Conservation (phyloP, 2,888 invertebrate genomes). For the Limnephilus lunatus region DNA sequence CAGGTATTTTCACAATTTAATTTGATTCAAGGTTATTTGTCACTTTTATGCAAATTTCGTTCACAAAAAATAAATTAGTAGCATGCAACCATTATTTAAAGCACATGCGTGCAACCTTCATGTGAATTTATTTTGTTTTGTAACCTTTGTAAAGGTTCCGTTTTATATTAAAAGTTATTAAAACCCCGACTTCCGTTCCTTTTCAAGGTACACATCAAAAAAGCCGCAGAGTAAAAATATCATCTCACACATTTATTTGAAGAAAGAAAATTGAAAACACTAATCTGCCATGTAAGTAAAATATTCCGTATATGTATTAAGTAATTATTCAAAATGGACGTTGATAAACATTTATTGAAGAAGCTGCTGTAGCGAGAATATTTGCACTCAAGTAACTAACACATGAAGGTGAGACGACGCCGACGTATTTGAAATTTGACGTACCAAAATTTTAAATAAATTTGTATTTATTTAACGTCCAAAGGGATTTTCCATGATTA, state of each 20-base stretch:
- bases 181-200: not conserved
- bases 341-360: too few relatives aligned
- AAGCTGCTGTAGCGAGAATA: too few relatives aligned
- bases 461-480: too few relatives aligned
- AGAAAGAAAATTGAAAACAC: too few relatives aligned
- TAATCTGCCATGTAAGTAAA: too few relatives aligned
- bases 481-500: too few relatives aligned
- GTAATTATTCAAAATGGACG: too few relatives aligned
- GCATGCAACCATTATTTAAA: not conserved
- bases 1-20: not conserved
- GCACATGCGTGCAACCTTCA: not conserved
- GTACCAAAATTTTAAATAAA: too few relatives aligned
- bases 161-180: not conserved
- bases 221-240: not conserved
- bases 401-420: too few relatives aligned
- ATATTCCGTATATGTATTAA: too few relatives aligned
- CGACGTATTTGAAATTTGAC: too few relatives aligned
- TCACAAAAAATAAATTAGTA: not conserved
- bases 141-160: not conserved
- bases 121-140: not conserved
- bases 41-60: not conserved
- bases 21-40: not conserved
- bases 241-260: not conserved
- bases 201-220: not conserved
- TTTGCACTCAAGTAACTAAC: too few relatives aligned